Conservation (phyloP, 2,797 vertebrate species). For the Euthynnus affinis region DNA sequence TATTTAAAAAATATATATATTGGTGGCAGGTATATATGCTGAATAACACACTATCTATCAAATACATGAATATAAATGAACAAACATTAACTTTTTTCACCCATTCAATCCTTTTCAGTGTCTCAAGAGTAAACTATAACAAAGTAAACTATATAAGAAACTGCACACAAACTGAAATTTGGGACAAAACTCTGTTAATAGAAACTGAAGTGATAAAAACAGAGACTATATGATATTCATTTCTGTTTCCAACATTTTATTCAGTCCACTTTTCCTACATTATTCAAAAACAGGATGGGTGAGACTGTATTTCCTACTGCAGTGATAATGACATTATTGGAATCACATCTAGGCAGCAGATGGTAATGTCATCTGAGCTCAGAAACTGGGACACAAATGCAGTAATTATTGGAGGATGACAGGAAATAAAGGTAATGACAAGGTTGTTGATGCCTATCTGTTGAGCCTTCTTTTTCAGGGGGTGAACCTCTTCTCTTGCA, state of each 20-base stretch:
- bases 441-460: conserved; percentile 48
- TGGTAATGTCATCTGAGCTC: not conserved
- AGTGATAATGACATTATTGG: not conserved
- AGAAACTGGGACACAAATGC: accelerated
- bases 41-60: too few species aligned
- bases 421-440: conserved; percentile 38
- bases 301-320: not conserved
- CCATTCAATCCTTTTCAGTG: too few species aligned
- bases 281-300: conserved; percentile 13
- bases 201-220: not conserved
- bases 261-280: conserved; percentile 32
- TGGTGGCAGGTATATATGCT: too few species aligned
- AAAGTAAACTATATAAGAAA: too few species aligned
- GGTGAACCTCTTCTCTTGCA: conserved; percentile 47
- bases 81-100: too few species aligned
- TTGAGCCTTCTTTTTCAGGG: conserved; percentile 64
- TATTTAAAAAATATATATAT: too few species aligned
- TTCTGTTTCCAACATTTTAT: conserved; percentile 21
- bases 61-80: too few species aligned
- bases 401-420: conserved; percentile 38
- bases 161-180: too few species aligned
- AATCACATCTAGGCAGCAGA: not conserved
- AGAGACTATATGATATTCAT: not conserved
- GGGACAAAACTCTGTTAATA: too few species aligned
- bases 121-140: too few species aligned